Base-by-base conservation (phyloP, 2,797 vertebrate species). In the Momotus momota region DNA sequence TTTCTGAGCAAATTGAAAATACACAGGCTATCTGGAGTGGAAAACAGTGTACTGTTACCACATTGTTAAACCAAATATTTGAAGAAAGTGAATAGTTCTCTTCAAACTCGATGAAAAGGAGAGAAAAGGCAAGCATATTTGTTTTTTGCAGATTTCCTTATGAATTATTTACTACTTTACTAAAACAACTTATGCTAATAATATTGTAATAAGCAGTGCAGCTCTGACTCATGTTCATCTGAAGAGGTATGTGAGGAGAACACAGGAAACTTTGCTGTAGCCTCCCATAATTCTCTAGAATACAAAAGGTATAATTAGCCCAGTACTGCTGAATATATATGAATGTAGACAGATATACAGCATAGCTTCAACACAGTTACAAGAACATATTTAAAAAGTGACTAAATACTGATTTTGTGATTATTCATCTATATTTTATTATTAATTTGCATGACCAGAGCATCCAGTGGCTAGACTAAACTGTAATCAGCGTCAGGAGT, bases 151-250 rank as follows among this genome's bases (percentile, higher is more conserved):
- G 94, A 93, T 88, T 96, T 94, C 61, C 73, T 81, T 80, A 87
- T 98, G 95, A 98, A 97, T 98, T 97, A 97, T 96, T 96, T 97
- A 97, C 80, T 81, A 61, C 69, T 85, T 95, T 62, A 52, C 71
- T 88, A 93, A 75, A 96, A 93, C 57, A 52, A 55, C 40, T 86
- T 89, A 89, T 96, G 91, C 31, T 96, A 97, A 97, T 95, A 95
- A 91, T 91, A 93, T 79, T 95, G 81, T 93, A 90, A 96, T 92
- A 90, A 93, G 35, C 21, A 83, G 55, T 21, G 60, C 48, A 89
- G 51, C 64, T 95, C 92, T 96, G 92, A 91, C 81, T 96, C 81
- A 62, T 81, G 65, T 88, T 92, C 0, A 0, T 31, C 82, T 91
- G 57, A 94, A 93, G 62, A 93, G 40, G 57, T 61, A 64, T 90